Conservation (phyloP, 2,888 invertebrate genomes). For the Alloscopus bannaensis region DNA sequence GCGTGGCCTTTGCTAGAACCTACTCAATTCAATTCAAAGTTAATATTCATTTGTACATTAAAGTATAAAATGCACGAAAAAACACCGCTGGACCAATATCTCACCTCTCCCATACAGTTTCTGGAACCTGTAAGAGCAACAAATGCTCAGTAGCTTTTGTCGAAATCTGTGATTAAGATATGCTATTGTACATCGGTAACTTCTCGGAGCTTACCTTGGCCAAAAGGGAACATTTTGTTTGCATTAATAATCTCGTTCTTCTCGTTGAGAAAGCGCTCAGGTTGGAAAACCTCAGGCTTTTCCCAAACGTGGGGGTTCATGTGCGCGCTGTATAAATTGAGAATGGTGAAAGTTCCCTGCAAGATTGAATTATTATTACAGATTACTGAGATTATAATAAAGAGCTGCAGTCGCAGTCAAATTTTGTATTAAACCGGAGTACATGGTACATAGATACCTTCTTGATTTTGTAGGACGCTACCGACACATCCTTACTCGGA, state of each 20-base stretch:
- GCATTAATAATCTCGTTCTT: conserved; percentile 63
- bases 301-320: conserved; percentile 49
- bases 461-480: conserved; percentile 54
- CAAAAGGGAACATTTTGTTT: conserved; percentile 67
- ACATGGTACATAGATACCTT: too few species aligned
- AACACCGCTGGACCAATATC: too few species aligned
- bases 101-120: conserved; percentile 67
- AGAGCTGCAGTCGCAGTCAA: too few species aligned
- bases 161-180: conserved; percentile 8
- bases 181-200: background rate
- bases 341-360: conserved; percentile 59
- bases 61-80: too few species aligned
- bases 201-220: conserved; percentile 26
- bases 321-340: conserved; percentile 59
- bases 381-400: background rate
- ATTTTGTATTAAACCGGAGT: too few species aligned
- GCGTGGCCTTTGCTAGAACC: conserved; percentile 59
- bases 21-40: too few species aligned
- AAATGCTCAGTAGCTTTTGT: background rate
- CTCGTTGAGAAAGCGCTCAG: conserved; percentile 64
- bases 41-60: too few species aligned
- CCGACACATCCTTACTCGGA: conserved; percentile 42
- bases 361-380: too few species aligned
- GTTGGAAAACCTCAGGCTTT: conserved; percentile 60
- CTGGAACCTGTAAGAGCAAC: conserved; percentile 49